Evolutionary conservation across 2,797 vertebrate genomes (phyloP).

Genomic region (Huso huso): DNA sequence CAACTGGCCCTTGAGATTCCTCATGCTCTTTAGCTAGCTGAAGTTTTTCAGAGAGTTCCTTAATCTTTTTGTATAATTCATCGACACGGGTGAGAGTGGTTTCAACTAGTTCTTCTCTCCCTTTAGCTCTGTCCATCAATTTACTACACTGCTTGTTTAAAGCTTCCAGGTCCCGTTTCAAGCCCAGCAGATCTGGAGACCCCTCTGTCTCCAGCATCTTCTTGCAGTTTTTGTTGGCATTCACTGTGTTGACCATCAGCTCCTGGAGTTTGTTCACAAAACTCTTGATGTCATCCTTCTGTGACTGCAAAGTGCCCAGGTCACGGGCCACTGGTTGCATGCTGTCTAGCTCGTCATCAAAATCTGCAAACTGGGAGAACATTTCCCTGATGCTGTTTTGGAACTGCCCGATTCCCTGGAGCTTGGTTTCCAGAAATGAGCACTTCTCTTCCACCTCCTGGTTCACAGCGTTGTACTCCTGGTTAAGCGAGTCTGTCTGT

Average conservation of each 20-base stretch:
- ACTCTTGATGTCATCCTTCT: conserved; percentile 62
- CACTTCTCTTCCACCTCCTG: conserved; percentile 75
- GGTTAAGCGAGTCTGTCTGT: conserved; percentile 71
- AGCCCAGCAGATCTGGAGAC: conserved; percentile 83
- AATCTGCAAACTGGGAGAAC: conserved; percentile 85
- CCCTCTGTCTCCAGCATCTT: conserved; percentile 81
- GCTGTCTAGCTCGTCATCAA: conserved; percentile 90
- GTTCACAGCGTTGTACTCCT: conserved; percentile 63
- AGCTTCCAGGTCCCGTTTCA: conserved; percentile 87
- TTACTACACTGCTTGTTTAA: conserved; percentile 93
- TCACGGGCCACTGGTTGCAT: conserved; percentile 82
- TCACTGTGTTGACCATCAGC: conserved; percentile 71
- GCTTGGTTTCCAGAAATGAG: conserved; percentile 78
- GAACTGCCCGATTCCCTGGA: conserved; percentile 92
- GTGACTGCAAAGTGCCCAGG: conserved; percentile 55
- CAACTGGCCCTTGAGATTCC: conserved; percentile 82
- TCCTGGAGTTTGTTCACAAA: conserved; percentile 78
- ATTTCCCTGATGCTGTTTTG: conserved; percentile 92
- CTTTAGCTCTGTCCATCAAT: conserved; percentile 77
- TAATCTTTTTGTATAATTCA: conserved; percentile 70
- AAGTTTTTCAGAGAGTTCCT: conserved; percentile 61
- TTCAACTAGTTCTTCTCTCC: conserved; percentile 72
- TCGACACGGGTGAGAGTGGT: conserved; percentile 64
- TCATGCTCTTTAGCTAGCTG: conserved; percentile 69
- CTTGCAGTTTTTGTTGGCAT: conserved; percentile 79